Percentiles rank a stretch among this genome's conserved stretches.
phyloP scores from a whole-genome alignment of 2,797 vertebrate species.

The Otus scops region DNA sequence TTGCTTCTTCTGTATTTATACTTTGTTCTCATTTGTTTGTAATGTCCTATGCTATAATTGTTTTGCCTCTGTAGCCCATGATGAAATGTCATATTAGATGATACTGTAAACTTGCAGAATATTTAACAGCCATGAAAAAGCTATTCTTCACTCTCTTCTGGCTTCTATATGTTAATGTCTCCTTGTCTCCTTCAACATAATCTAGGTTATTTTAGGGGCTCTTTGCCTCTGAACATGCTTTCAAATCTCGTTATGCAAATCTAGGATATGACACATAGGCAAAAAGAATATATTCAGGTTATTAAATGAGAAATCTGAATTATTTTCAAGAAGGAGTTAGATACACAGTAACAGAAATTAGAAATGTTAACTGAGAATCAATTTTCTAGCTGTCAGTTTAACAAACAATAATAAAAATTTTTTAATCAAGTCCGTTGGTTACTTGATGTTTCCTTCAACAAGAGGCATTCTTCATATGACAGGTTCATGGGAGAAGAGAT shows the following conservation, averaged over 20 bases:
- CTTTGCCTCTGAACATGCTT: conserved; percentile 30
- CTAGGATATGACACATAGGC: background rate
- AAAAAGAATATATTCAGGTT: conserved; percentile 28
- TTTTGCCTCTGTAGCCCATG: background rate
- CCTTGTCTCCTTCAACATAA: background rate
- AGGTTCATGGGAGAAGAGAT: background rate
- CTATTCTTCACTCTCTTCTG: background rate
- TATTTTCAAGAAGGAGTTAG: background rate
- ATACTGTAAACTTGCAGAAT: conserved; percentile 15
- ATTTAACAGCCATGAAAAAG: conserved; percentile 34
- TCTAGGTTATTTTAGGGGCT: conserved; percentile 16
- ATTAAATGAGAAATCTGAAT: conserved; percentile 9
- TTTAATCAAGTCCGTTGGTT: background rate
- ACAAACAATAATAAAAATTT: background rate
- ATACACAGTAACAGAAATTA: conserved; percentile 1
- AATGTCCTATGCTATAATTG: background rate
- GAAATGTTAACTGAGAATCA: background rate
- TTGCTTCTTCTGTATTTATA: background rate
- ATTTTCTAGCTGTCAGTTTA: conserved; percentile 18
- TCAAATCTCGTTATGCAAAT: conserved; percentile 61
- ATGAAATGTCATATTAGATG: conserved; percentile 47
- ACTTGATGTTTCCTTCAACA: background rate
- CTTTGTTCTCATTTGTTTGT: background rate
- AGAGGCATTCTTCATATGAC: background rate
- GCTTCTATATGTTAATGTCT: conserved; percentile 26